Base-by-base conservation (phyloP, 1,140 invertebrate genomes). In the Stegodyphus dumicola region DNA sequence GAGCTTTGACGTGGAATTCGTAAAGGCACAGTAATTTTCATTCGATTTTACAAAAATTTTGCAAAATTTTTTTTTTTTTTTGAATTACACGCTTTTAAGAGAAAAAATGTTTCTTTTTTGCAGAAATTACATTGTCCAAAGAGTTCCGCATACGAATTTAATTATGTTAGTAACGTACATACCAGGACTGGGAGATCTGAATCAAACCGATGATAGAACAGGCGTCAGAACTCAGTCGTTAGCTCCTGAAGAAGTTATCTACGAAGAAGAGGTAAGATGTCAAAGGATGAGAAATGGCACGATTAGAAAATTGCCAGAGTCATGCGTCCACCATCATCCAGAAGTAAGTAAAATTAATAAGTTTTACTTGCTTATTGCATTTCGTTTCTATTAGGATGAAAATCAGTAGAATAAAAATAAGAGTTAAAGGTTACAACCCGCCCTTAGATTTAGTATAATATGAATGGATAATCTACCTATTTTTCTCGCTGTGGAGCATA, bases 71-170 rank as follows among this genome's bases (percentile, higher is more conserved):
- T 33, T 1, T 33, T 33, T 33, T 1, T 33, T 33, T 33, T 33
- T 33, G 33, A 33, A 33, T 33, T 1, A 33, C 1, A 33, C 33
- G 1, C 33, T 1, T 33, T 33, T 33, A 33, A 33, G 33, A 60
- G 5, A 60, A 11, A 60, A 60, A 11, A 11, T 87, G 70, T 67
- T 13, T 70, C 52, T 85, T 66, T 71, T 18, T 53, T 92, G 88
- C 90, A 96, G 95, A 87, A 95, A 95, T 10, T 98, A 97, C 91
- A 97, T 96, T 90, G 95, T 97, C 10, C 96, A 97, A 89, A 96
- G 96, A 91, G 96, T 97, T 88, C 95, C 94, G 56, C 95, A 96
- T 89, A 97, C 96, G 88, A 97, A 98, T 92, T 91, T 98, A 67
- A 96, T 97, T 77, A 91, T 97, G 77, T 91, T 97, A 53, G 96